Evolutionary conservation across 2,888 invertebrate species (phyloP).

Genomic region (Homarus gammarus): DNA sequence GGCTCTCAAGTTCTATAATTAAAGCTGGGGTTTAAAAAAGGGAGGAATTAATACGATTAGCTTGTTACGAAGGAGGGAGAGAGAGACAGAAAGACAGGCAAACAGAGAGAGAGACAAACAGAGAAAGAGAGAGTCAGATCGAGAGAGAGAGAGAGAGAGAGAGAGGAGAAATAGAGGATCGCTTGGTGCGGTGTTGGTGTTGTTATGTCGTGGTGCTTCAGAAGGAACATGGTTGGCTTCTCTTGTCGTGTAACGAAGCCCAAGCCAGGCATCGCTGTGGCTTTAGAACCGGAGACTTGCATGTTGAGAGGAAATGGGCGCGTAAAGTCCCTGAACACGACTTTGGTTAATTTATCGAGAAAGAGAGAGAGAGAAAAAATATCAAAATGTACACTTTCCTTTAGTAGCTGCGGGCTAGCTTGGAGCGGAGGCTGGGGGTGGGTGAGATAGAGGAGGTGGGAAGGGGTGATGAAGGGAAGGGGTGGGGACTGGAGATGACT

Average conservation of each 20-base stretch:
- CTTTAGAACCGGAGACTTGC: conserved; percentile 4
- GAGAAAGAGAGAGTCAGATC: too few relatives aligned
- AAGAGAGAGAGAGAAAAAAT: background rate
- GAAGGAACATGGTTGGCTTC: conserved; percentile 6
- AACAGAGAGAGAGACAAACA: too few relatives aligned
- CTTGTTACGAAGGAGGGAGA: background rate
- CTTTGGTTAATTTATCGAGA: conserved; percentile 1
- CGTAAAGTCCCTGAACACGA: conserved; percentile 1
- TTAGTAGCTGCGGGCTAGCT: background rate
- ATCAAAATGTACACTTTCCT: conserved; percentile 5
- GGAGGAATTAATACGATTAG: background rate
- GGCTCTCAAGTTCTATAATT: background rate
- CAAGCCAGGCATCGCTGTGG: background rate
- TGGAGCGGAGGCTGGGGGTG: too few relatives aligned
- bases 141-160: background rate
- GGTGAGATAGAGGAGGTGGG: background rate
- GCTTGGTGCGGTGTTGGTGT: background rate
- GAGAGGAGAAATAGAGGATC: background rate
- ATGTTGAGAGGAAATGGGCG: background rate
- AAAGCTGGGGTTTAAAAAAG: background rate
- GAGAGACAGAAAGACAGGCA: too few relatives aligned
- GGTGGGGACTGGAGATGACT: background rate
- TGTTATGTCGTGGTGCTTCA: conserved; percentile 18
- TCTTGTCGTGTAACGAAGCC: background rate
- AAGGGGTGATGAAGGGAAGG: background rate